Conservation (phyloP, 2,113 vertebrate species). For the Rhea americana region DNA sequence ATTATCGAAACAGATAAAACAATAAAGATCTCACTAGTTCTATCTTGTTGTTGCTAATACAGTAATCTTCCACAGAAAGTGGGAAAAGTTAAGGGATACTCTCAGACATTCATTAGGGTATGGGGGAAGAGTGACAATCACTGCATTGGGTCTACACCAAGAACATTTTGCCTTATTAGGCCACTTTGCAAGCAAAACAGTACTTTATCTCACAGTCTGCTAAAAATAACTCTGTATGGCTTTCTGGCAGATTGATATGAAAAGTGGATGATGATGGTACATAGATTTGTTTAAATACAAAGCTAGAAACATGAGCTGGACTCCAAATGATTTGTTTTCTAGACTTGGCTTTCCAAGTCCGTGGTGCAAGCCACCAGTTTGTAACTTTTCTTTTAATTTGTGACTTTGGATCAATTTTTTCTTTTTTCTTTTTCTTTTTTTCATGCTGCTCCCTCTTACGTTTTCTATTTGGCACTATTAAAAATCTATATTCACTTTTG, state of each 20-base stretch:
- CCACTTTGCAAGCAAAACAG: slow-evolving; percentile 42
- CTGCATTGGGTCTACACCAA: slow-evolving; percentile 42
- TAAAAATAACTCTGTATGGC: slow-evolving; percentile 56
- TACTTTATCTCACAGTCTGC: background rate
- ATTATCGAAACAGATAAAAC: background rate
- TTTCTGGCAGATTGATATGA: slow-evolving; percentile 61
- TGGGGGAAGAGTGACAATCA: background rate
- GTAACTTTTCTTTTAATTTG: slow-evolving; percentile 43
- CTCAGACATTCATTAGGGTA: background rate
- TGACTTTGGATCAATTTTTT: background rate
- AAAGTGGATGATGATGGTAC: slow-evolving; percentile 33
- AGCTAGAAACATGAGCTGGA: slow-evolving; percentile 31
- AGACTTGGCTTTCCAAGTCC: slow-evolving; percentile 44
- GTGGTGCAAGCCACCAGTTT: slow-evolving; percentile 43
- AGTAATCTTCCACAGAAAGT: background rate
- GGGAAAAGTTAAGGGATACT: slow-evolving; percentile 7
- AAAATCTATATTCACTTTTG: background rate
- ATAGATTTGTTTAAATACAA: slow-evolving; percentile 58
- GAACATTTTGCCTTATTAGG: slow-evolving; percentile 63
- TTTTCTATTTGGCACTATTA: background rate
- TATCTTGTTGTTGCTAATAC: background rate
- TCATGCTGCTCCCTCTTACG: background rate
- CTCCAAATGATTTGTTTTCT: slow-evolving; percentile 35
- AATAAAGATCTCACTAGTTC: background rate
- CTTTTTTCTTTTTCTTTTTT: background rate